These are phyloP conservation scores for Galerucella pusilla DNA, from an alignment of 2,888 invertebrate genomes.

Conservation along the genomic window DNA sequence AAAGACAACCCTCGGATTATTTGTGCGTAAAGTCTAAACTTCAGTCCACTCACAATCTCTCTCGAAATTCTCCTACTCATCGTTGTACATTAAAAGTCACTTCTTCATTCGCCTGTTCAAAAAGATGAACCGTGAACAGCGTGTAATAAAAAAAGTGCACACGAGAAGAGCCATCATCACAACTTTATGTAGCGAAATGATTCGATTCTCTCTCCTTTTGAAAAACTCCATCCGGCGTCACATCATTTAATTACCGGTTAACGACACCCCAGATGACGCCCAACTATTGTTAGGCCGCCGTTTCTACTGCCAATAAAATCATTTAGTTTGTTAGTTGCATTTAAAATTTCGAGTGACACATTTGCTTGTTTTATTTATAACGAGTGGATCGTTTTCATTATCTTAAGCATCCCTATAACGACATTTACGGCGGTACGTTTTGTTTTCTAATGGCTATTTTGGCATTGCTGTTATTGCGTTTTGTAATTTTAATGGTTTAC, in stretches of 20 bases:
- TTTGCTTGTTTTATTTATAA: conserved; percentile 42
- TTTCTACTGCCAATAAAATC: conserved; percentile 62
- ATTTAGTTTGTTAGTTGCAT: conserved; percentile 57
- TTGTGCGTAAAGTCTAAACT: too few relatives aligned
- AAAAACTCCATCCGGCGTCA: conserved; percentile 59
- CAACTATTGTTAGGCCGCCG: conserved; percentile 58
- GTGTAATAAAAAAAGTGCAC: conserved; percentile 6
- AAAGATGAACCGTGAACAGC: conserved; percentile 1
- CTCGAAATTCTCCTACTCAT: too few relatives aligned
- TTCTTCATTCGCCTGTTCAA: background rate
- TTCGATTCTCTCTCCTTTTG: conserved; percentile 51
- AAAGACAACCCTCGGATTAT: too few relatives aligned
- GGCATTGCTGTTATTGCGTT: background rate
- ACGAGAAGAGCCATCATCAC: conserved; percentile 13
- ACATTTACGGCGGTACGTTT: conserved; percentile 25
- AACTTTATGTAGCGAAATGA: conserved; percentile 47
- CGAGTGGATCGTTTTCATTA: conserved; percentile 52
- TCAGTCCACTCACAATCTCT: too few relatives aligned
- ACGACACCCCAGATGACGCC: conserved; percentile 61
- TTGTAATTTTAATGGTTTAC: conserved; percentile 16
- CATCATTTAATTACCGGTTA: conserved; percentile 64
- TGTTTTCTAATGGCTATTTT: conserved; percentile 11
- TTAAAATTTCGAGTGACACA: conserved; percentile 53
- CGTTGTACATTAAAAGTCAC: background rate
- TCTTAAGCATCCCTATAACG: conserved; percentile 41